Evolutionary conservation across 2,797 vertebrate species (phyloP).

Genomic region (Amblyopsis hoosieri): DNA sequence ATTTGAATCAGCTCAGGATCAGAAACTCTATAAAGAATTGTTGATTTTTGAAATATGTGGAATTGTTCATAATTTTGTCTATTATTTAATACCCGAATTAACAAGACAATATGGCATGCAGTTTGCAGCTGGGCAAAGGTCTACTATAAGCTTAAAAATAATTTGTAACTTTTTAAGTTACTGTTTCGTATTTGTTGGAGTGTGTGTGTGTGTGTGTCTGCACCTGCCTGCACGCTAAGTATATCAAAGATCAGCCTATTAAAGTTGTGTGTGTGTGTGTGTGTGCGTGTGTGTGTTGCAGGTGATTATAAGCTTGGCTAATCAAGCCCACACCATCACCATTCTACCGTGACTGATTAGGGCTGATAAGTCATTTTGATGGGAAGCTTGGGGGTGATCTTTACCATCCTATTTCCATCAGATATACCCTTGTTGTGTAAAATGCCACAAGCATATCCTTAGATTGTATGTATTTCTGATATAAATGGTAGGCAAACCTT

Average conservation of each 20-base stretch:
- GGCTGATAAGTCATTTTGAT: conserved; percentile 34
- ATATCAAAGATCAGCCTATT: not conserved
- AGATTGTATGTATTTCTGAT: not conserved
- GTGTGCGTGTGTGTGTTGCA: conserved; percentile 18
- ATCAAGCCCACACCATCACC: conserved; percentile 62
- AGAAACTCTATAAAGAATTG: too few relatives aligned
- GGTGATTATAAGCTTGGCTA: conserved; percentile 47
- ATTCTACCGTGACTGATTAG: conserved; percentile 46
- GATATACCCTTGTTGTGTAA: too few relatives aligned
- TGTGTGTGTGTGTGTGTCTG: not conserved
- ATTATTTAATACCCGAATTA: too few relatives aligned
- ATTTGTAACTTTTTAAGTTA: not conserved
- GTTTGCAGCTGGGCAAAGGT: too few relatives aligned
- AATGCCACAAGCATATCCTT: conserved; percentile 7
- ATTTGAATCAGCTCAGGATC: too few relatives aligned
- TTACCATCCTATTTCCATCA: not conserved
- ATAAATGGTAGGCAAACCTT: not conserved
- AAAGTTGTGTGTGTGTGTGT: conserved; percentile 6
- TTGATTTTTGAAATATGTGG: too few relatives aligned
- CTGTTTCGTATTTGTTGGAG: not conserved
- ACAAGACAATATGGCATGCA: too few relatives aligned
- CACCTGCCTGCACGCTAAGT: not conserved
- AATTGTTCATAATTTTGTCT: too few relatives aligned
- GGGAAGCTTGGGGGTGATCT: conserved; percentile 5
- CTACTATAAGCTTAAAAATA: too few relatives aligned